These are phyloP conservation scores for Xestia xanthographa DNA, from an alignment of 2,888 invertebrate species.

Conservation along the genomic window DNA sequence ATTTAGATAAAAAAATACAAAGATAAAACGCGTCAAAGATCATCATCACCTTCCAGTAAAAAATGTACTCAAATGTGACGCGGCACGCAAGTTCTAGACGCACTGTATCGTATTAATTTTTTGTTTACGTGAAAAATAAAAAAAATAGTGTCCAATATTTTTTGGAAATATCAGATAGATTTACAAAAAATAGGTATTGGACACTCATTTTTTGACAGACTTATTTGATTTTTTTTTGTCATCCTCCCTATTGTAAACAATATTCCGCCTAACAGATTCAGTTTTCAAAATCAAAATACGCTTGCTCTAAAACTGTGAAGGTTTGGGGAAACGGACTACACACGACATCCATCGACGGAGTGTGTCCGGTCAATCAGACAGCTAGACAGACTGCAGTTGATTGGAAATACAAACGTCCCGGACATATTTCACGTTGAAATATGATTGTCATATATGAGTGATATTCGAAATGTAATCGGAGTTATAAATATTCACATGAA, in stretches of 20 bases:
- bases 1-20: too few relatives aligned
- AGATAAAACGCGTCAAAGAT: too few relatives aligned
- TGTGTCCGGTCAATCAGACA: slow-evolving; percentile 6
- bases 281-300: not conserved
- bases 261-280: not conserved
- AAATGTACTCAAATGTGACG: too few relatives aligned
- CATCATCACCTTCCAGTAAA: too few relatives aligned
- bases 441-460: not conserved
- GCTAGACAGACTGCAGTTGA: slow-evolving; percentile 1
- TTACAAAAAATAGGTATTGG: too few relatives aligned
- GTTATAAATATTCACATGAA: not conserved
- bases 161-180: too few relatives aligned
- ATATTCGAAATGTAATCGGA: not conserved
- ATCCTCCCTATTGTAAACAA: not conserved
- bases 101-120: too few relatives aligned
- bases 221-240: too few relatives aligned
- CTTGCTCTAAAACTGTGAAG: slow-evolving; percentile 9
- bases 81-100: too few relatives aligned
- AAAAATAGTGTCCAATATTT: too few relatives aligned
- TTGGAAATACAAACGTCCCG: slow-evolving; percentile 25
- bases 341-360: not conserved
- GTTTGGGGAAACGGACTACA: not conserved
- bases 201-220: too few relatives aligned
- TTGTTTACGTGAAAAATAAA: too few relatives aligned
- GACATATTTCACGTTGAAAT: slow-evolving; percentile 19